Conservation (phyloP, 2,797 vertebrate species). For the Mycteria americana region DNA sequence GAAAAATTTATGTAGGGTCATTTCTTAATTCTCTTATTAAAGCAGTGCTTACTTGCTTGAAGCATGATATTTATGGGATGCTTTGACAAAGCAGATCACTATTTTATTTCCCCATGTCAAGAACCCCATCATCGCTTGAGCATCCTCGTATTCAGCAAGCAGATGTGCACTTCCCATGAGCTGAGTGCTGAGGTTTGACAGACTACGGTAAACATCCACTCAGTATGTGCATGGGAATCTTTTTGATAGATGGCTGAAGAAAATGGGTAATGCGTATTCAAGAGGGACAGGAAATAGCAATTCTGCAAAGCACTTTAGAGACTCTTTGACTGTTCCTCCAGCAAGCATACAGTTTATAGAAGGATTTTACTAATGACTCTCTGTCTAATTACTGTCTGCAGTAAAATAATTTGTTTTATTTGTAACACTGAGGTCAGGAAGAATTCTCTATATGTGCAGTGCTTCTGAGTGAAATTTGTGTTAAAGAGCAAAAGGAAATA, state of each 20-base stretch:
- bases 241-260: neutral
- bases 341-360: neutral
- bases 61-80: neutral
- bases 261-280: neutral
- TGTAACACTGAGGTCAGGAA: slow-evolving; percentile 10
- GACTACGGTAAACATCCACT: neutral
- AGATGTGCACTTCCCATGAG: neutral
- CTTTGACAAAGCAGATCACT: neutral
- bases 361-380: slow-evolving; percentile 4
- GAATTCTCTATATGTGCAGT: neutral
- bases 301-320: slow-evolving; percentile 5
- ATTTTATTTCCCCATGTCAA: neutral
- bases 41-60: neutral
- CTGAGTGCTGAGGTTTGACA: neutral
- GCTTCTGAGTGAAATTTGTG: neutral
- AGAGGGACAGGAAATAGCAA: slow-evolving; percentile 25
- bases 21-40: neutral
- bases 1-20: neutral
- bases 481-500: neutral
- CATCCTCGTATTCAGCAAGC: neutral
- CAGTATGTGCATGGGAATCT: neutral
- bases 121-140: neutral
- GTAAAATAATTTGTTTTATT: slow-evolving; percentile 58
- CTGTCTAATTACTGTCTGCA: slow-evolving; percentile 41
- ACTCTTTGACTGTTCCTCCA: neutral